Evolutionary conservation across 2,797 vertebrate genomes (phyloP).

Genomic region (Myotis pilosus): DNA sequence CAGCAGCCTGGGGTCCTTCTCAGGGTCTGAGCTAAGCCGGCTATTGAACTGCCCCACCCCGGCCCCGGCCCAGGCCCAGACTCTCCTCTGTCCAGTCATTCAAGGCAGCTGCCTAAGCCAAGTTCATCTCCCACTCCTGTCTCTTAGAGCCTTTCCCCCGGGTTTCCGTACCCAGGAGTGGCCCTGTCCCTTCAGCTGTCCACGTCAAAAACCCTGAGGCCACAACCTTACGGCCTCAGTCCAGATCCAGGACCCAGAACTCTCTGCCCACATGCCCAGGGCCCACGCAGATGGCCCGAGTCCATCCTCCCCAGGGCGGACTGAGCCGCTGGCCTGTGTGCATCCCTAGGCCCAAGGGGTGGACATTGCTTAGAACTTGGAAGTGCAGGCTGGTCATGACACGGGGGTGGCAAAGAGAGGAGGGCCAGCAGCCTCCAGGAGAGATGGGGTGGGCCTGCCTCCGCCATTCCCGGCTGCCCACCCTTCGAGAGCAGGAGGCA

Average conservation of each 20-base stretch:
- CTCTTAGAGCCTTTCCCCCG: not conserved
- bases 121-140: accelerated
- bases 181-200: not conserved
- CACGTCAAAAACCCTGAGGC: not conserved
- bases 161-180: not conserved
- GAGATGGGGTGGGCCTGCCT: not conserved
- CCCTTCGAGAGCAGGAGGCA: not conserved
- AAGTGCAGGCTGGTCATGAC: accelerated
- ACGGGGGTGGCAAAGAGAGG: not conserved
- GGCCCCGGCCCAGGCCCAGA: too few relatives aligned
- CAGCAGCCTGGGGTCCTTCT: not conserved
- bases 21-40: not conserved
- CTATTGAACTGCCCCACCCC: not conserved
- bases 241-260: not conserved
- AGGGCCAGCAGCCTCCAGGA: not conserved
- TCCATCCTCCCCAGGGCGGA: not conserved
- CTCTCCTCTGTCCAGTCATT: not conserved
- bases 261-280: not conserved
- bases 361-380: not conserved
- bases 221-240: not conserved
- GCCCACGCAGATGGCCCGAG: not conserved
- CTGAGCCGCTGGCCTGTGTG: accelerated
- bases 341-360: accelerated
- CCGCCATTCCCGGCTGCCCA: not conserved
- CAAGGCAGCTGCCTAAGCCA: not conserved